Evolutionary conservation across 2,113 vertebrate species (phyloP).

Genomic region (Herpetotheres cachinnans): DNA sequence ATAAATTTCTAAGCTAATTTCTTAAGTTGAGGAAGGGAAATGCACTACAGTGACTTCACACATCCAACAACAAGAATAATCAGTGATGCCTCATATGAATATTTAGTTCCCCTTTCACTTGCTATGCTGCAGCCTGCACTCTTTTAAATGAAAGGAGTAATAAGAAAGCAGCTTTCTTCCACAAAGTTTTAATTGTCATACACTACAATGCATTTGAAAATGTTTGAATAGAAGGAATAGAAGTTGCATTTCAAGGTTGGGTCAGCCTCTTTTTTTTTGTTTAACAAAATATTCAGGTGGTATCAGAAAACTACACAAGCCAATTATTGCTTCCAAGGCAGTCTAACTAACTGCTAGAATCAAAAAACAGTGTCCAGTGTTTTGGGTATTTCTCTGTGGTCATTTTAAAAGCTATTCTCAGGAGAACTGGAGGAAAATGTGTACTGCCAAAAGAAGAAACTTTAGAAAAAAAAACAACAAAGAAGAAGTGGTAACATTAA

Average conservation of each 20-base stretch:
- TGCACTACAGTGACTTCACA: conserved; percentile 9
- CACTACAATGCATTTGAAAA: not conserved
- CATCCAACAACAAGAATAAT: not conserved
- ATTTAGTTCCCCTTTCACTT: conserved; percentile 23
- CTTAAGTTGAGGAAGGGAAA: not conserved
- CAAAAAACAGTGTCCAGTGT: not conserved
- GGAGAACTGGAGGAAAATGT: not conserved
- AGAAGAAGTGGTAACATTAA: not conserved
- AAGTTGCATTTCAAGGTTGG: not conserved
- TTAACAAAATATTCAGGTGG: not conserved
- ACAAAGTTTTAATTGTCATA: not conserved
- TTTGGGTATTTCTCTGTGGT: not conserved
- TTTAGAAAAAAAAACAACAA: not conserved
- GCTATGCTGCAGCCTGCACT: not conserved
- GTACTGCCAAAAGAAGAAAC: not conserved
- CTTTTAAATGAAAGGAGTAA: not conserved
- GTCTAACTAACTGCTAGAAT: not conserved
- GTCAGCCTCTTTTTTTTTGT: not conserved
- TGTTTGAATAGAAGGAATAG: not conserved
- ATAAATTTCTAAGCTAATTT: not conserved
- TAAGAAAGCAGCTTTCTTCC: not conserved
- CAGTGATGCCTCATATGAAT: not conserved
- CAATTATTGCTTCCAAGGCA: not conserved
- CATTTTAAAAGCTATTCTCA: not conserved
- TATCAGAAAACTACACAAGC: not conserved